Percentiles rank a stretch among this genome's conserved stretches.
These are phyloP conservation scores for Calliphora vomitoria DNA, from an alignment of 2,888 invertebrate genomes.

Conservation along the genomic window DNA sequence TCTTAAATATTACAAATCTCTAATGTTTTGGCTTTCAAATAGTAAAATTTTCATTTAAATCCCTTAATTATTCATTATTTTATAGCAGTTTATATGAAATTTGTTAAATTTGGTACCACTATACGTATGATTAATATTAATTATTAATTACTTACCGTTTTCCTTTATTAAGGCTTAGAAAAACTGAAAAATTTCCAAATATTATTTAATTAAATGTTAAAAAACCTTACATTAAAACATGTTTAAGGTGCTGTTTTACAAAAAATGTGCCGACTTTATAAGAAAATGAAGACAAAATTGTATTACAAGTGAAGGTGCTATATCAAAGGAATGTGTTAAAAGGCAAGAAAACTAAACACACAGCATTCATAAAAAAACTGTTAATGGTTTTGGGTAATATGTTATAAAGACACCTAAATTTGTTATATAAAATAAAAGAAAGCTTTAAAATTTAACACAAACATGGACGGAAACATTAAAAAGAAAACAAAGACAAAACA, in stretches of 20 bases:
- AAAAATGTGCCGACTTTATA: background rate
- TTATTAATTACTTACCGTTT: slow-evolving; percentile 32
- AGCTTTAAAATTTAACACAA: too few relatives aligned
- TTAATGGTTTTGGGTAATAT: too few relatives aligned
- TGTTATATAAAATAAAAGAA: too few relatives aligned
- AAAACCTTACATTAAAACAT: background rate
- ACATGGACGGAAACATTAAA: too few relatives aligned
- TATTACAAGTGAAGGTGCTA: too few relatives aligned
- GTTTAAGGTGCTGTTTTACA: background rate
- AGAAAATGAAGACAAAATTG: background rate
- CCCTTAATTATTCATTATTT: background rate
- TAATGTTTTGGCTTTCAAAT: background rate
- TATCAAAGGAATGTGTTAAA: too few relatives aligned
- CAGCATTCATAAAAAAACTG: too few relatives aligned
- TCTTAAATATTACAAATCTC: too few relatives aligned
- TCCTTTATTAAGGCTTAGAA: background rate
- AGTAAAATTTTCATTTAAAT: background rate
- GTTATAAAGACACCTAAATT: too few relatives aligned
- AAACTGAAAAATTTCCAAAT: slow-evolving; percentile 42
- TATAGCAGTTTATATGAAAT: background rate
- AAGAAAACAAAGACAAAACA: too few relatives aligned
- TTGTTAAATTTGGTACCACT: background rate
- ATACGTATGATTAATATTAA: slow-evolving; percentile 60
- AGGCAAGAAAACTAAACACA: too few relatives aligned
- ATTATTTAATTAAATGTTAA: slow-evolving; percentile 10